Conservation (phyloP, 2,113 vertebrate genomes). For the Eira barbara region DNA sequence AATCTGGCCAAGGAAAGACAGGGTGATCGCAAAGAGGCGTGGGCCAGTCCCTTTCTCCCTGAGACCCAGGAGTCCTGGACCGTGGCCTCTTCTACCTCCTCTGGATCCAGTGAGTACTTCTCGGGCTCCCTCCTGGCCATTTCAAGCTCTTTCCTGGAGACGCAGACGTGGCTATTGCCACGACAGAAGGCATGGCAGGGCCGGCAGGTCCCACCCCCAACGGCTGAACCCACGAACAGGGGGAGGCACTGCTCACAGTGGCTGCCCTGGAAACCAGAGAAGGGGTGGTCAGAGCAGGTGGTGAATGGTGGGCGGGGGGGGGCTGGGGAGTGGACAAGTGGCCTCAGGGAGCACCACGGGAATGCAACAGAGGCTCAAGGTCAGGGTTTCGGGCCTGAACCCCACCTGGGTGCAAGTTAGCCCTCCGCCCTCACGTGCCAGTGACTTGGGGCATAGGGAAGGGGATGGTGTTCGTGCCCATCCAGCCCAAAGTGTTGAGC, state of each 20-base stretch:
- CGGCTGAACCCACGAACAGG: slow-evolving; percentile 90
- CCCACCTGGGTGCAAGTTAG: background rate
- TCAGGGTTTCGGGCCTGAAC: background rate
- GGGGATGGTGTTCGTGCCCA: background rate
- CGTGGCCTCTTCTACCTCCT: slow-evolving; percentile 78
- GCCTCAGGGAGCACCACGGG: background rate
- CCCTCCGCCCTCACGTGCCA: background rate
- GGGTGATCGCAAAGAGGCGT: background rate
- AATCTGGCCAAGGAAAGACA: slow-evolving; percentile 80
- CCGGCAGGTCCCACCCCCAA: slow-evolving; percentile 89
- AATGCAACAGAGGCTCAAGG: background rate
- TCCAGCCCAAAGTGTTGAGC: background rate
- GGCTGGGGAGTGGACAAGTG: fast-evolving
- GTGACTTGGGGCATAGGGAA: background rate
- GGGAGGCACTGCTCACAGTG: slow-evolving; percentile 95
- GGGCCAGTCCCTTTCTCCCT: background rate
- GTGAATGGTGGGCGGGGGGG: fast-evolving
- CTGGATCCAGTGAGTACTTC: slow-evolving; percentile 85
- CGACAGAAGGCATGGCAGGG: slow-evolving; percentile 91
- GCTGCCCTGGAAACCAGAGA: slow-evolving; percentile 81
- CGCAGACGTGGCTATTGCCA: slow-evolving; percentile 90
- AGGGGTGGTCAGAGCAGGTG: background rate
- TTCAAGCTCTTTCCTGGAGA: slow-evolving; percentile 88
- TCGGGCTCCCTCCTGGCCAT: slow-evolving; percentile 84
- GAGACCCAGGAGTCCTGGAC: background rate